Base-by-base conservation (phyloP, 1,140 invertebrate genomes). In the Latrodectus geometricus region DNA sequence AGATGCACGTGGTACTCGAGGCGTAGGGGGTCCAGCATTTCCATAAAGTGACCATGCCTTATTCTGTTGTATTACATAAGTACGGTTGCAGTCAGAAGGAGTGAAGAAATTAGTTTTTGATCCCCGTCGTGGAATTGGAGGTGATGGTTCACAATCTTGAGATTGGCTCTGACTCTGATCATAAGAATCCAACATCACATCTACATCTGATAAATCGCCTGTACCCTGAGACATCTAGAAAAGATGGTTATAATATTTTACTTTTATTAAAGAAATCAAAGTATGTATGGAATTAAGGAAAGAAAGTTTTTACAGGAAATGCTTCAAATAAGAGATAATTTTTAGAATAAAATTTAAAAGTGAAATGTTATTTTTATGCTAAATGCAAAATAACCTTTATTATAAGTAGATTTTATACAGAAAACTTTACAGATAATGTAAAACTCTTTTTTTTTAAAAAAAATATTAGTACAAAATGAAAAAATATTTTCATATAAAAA, bases 61-160 rank as follows among this genome's bases (percentile, higher is more conserved):
- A 15, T 65, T 56, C 56, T 82, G 86, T 8, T 73, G 49, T 15
- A 79, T 73, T 4, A 66, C 61, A 7, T 49, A 61, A 52, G 79
- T 11, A 11, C 86, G 52, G 9, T 35, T 54, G 21, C 49, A 23
- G 14, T 69, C 79, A 61, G 74, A 49, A 76, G 94, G 94, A 90
- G 96, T 93, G 92, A 97, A 98, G 91, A 98, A 96, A 92, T 98
- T 98, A 89, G 93, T 97, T 91, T 96, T 95, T 69, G 96, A 97
- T 89, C 96, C 97, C 88, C 97, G 95, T 88, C 96, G 93, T 91
- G 97, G 96, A 83, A 97, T 92, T 17, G 96, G 95, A 49, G 96
- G 96, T 88, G 96, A 97, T 50, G 97, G 96, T 91, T 98, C 97
- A 92, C 96, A 97, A 92, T 98, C 96, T 90, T 90, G 84, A 0